These are phyloP conservation scores for Alviniconcha strummeri DNA, from an alignment of 2,888 invertebrate species.

Conservation along the genomic window DNA sequence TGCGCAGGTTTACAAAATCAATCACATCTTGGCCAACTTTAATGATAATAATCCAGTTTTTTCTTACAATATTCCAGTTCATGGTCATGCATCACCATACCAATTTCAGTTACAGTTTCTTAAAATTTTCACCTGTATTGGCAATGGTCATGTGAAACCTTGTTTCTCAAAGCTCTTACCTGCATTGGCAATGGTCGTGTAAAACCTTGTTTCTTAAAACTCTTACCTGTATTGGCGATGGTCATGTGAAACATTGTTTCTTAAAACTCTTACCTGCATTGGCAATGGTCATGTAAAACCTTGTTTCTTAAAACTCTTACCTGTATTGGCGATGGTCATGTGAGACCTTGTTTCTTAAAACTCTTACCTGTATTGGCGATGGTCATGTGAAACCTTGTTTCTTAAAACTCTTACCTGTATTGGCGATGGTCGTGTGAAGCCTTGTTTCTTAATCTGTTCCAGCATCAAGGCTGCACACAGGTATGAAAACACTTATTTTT, in stretches of 20 bases:
- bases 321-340: constrained; percentile 88
- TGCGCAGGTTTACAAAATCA: too few relatives aligned
- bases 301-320: constrained; percentile 45
- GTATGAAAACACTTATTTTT: neutral
- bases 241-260: constrained; percentile 86
- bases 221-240: constrained; percentile 85
- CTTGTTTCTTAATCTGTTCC: constrained; percentile 85
- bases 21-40: too few relatives aligned
- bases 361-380: constrained; percentile 83
- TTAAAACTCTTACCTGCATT: constrained; percentile 79
- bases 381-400: constrained; percentile 88
- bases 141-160: constrained; percentile 88
- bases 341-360: constrained; percentile 85
- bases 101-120: too few relatives aligned
- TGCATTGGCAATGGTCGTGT: constrained; percentile 88
- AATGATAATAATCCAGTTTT: too few relatives aligned
- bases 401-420: constrained; percentile 79
- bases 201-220: constrained; percentile 85
- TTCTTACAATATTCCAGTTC: too few relatives aligned
- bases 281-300: constrained; percentile 94
- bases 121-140: constrained; percentile 78
- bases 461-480: constrained; percentile 82
- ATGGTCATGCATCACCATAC: too few relatives aligned
- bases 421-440: constrained; percentile 89
- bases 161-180: constrained; percentile 79